Conservation (phyloP, 2,113 vertebrate genomes). For the Clarias magur region DNA sequence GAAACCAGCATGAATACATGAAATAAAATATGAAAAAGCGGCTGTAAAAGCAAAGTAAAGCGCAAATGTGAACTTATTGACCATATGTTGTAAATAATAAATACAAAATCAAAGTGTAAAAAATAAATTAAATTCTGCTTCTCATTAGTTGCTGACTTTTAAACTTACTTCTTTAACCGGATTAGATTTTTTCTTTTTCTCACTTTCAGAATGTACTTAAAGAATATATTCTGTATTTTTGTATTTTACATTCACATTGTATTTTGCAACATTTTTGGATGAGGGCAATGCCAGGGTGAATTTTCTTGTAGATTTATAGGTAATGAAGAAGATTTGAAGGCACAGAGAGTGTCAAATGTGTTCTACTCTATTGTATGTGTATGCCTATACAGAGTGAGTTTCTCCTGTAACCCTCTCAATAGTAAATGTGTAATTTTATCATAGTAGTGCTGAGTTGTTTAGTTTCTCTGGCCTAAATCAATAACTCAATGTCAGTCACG, state of each 20-base stretch:
- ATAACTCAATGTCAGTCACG: conserved; percentile 23
- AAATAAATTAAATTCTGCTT: neutral
- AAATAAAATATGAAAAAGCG: neutral
- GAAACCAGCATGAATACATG: neutral
- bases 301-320: neutral
- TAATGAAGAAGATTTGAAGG: neutral
- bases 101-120: neutral
- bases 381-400: neutral
- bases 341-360: neutral
- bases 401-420: conserved; percentile 20
- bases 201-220: neutral
- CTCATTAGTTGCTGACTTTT: neutral
- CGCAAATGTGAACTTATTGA: neutral
- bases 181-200: neutral
- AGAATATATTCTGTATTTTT: neutral
- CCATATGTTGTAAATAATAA: neutral
- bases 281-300: neutral
- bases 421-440: conserved; percentile 20
- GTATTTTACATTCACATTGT: neutral
- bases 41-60: neutral
- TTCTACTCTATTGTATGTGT: neutral
- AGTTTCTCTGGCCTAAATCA: conserved; percentile 29
- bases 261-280: neutral
- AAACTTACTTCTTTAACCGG: neutral
- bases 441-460: conserved; percentile 19